Evolutionary conservation across 2,797 vertebrate genomes (phyloP).

Genomic region (Pseudotriccus pelzelni): DNA sequence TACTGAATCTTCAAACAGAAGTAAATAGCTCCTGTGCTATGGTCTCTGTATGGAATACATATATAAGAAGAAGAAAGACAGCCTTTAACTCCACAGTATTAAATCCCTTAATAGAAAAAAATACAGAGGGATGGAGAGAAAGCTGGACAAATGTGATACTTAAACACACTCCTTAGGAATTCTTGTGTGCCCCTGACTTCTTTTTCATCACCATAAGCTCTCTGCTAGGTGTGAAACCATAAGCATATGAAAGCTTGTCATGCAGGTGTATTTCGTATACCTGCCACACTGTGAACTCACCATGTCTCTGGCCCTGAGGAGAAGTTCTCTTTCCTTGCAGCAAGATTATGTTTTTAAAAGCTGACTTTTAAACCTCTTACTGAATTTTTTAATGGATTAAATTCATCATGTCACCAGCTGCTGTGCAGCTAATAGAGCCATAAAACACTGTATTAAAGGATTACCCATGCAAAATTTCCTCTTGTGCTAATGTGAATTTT

Average conservation of each 20-base stretch:
- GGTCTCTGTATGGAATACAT: not conserved
- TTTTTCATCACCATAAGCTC: not conserved
- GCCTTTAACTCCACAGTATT: not conserved
- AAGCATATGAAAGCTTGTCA: conserved; percentile 34
- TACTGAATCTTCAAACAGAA: not conserved
- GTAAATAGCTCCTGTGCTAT: not conserved
- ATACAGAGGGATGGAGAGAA: not conserved
- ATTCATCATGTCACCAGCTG: conserved; percentile 88
- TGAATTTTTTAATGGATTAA: conserved; percentile 88
- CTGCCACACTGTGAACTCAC: conserved; percentile 76
- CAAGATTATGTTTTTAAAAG: conserved; percentile 87
- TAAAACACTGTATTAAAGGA: conserved; percentile 89
- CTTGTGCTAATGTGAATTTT: conserved; percentile 87
- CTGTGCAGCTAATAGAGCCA: conserved; percentile 87
- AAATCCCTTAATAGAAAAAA: not conserved
- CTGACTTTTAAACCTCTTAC: conserved; percentile 88
- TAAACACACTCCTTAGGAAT: not conserved
- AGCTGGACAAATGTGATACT: not conserved
- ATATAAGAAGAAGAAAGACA: not conserved
- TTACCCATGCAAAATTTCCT: conserved; percentile 88
- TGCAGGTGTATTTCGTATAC: conserved; percentile 69
- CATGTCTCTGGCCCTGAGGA: conserved; percentile 76
- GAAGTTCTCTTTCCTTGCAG: conserved; percentile 80
- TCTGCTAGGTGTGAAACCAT: conserved; percentile 40
- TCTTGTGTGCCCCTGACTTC: not conserved